phyloP scores from a whole-genome alignment of 2,113 vertebrate species.

The Sander lucioperca region DNA sequence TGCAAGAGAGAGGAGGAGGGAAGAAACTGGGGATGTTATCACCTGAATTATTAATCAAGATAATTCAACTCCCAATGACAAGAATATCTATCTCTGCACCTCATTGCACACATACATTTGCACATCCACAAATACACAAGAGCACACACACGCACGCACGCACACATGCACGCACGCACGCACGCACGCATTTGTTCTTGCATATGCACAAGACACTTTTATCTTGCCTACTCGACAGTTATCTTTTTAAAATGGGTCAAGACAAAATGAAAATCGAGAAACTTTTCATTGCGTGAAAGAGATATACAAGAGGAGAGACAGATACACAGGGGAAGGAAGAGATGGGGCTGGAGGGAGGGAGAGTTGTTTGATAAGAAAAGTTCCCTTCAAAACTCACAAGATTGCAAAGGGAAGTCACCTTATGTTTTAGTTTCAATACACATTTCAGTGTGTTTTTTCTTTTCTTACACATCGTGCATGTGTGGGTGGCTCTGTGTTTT shows the following conservation, averaged over 20 bases:
- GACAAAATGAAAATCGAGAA: constrained; percentile 66
- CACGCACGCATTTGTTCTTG: constrained; percentile 31
- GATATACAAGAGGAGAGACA: constrained; percentile 52
- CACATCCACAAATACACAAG: constrained; percentile 19
- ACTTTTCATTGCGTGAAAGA: constrained; percentile 57
- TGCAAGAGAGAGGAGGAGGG: constrained; percentile 33
- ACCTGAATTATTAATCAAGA: constrained; percentile 79
- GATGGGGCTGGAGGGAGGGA: constrained; percentile 23
- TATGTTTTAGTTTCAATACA: constrained; percentile 15
- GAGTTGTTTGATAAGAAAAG: constrained; percentile 58
- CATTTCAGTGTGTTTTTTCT: constrained; percentile 6
- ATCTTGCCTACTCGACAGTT: constrained; percentile 66
- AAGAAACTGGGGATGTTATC: constrained; percentile 41
- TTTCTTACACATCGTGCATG: constrained; percentile 1
- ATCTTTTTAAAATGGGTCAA: constrained; percentile 75
- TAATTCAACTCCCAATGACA: constrained; percentile 70
- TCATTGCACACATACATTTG: constrained; percentile 6
- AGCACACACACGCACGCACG: constrained; percentile 12
- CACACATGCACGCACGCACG: constrained; percentile 19
- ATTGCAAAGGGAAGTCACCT: constrained; percentile 43
- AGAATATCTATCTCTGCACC: constrained; percentile 59
- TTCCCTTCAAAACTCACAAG: constrained; percentile 49
- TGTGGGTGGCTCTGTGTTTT: constrained; percentile 14
- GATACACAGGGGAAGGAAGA: constrained; percentile 43
- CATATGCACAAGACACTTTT: constrained; percentile 50